These are phyloP conservation scores for Ageneiosus marmoratus DNA, from an alignment of 2,113 vertebrate species.

Conservation along the genomic window DNA sequence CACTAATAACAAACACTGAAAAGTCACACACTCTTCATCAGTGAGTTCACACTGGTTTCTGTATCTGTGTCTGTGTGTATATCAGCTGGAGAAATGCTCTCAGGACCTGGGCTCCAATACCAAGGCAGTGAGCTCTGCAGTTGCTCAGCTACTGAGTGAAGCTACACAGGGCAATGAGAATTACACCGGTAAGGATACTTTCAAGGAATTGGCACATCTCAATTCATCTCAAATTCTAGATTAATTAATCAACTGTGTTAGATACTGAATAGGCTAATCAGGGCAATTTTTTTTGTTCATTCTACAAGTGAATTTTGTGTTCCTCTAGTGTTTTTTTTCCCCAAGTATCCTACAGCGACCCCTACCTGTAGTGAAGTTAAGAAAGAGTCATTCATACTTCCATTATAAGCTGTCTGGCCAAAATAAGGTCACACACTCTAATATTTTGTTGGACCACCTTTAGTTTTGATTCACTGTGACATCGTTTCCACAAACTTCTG, in stretches of 20 bases:
- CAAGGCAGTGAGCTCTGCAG: conserved; percentile 91
- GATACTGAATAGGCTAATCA: background rate
- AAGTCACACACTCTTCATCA: background rate
- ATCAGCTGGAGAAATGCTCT: conserved; percentile 90
- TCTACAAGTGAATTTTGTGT: background rate
- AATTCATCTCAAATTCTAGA: background rate
- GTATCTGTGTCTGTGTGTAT: conserved; percentile 12
- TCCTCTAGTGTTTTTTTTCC: background rate
- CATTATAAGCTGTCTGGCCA: no score
- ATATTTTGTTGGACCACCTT: no score
- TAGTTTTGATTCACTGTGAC: no score
- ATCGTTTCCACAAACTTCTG: no score
- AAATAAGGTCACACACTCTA: no score
- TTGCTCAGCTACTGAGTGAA: conserved; percentile 91
- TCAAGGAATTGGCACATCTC: background rate
- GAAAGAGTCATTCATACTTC: no score
- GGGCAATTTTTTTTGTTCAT: background rate
- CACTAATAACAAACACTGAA: background rate
- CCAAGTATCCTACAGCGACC: conserved; percentile 29
- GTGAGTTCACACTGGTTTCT: background rate
- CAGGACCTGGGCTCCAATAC: conserved; percentile 93
- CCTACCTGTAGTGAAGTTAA: background rate
- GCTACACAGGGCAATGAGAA: conserved; percentile 97
- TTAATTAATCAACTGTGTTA: background rate
- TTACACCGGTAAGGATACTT: conserved; percentile 83